Percentiles rank a stretch among this genome's conserved stretches.
Evolutionary conservation across 2,888 invertebrate genomes (phyloP).

Genomic region (Callosobruchus maculatus): DNA sequence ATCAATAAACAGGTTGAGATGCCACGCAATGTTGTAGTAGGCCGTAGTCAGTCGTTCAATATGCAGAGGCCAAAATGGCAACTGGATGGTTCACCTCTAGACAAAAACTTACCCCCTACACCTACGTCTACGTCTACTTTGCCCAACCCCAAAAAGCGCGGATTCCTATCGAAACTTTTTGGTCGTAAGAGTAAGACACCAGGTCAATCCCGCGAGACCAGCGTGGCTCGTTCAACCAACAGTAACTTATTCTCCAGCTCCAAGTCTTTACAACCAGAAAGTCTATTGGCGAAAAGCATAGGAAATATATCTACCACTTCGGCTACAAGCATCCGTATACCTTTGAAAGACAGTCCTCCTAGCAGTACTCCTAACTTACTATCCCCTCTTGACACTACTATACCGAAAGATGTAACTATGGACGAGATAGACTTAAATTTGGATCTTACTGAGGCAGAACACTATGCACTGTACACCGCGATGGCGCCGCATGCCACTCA

Average conservation of each 20-base stretch:
- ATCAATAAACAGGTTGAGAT: constrained; percentile 24
- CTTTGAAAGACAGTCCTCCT: constrained; percentile 53
- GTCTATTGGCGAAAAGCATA: constrained; percentile 42
- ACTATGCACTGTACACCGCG: constrained; percentile 82
- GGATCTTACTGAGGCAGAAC: constrained; percentile 82
- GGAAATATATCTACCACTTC: constrained; percentile 38
- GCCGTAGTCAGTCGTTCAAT: constrained; percentile 40
- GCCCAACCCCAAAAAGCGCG: constrained; percentile 59
- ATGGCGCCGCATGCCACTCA: constrained; percentile 82
- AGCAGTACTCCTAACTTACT: constrained; percentile 11
- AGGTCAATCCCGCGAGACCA: constrained; percentile 37
- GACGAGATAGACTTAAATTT: constrained; percentile 48
- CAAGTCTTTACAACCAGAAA: constrained; percentile 25
- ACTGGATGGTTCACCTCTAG: constrained; percentile 35
- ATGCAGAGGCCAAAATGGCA: constrained; percentile 40
- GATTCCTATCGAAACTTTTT: constrained; percentile 63
- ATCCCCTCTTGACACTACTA: not conserved
- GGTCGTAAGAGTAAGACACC: constrained; percentile 54
- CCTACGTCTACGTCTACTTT: constrained; percentile 39
- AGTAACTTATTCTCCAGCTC: constrained; percentile 15
- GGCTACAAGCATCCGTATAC: constrained; percentile 58
- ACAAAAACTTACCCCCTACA: constrained; percentile 49
- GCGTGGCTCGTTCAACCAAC: constrained; percentile 27
- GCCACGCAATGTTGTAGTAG: constrained; percentile 29
- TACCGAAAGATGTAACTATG: constrained; percentile 18